Evolutionary conservation across 2,888 invertebrate genomes (phyloP).

Genomic region (Eristalis tenax): DNA sequence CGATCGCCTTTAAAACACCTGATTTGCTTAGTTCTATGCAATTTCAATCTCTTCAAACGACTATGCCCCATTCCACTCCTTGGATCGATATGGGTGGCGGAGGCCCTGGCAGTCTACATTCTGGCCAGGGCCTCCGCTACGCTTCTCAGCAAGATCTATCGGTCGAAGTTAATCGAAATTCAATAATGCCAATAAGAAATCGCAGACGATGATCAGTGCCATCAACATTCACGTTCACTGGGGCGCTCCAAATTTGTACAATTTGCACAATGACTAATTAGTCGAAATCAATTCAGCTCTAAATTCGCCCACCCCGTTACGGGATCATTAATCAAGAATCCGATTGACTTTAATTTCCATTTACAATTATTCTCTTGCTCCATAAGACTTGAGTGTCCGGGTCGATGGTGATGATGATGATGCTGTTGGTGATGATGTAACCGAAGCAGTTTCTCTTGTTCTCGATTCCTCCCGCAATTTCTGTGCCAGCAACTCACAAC

Average conservation of each 20-base stretch:
- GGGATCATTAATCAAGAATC: background rate
- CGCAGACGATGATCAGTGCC: too few species aligned
- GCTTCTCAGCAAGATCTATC: too few species aligned
- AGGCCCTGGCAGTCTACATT: too few species aligned
- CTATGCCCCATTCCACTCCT: too few species aligned
- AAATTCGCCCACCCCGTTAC: background rate
- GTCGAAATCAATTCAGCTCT: background rate
- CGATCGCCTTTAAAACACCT: too few species aligned
- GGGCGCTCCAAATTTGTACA: background rate
- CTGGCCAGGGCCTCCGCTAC: too few species aligned
- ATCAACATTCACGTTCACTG: background rate
- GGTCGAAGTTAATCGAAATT: too few species aligned
- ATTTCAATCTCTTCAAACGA: too few species aligned
- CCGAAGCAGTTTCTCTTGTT: background rate
- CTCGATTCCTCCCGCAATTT: conserved; percentile 10
- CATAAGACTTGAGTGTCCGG: background rate
- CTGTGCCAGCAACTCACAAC: background rate
- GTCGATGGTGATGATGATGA: background rate
- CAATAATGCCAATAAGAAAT: too few species aligned
- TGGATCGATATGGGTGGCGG: too few species aligned
- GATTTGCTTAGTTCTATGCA: too few species aligned
- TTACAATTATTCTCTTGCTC: background rate
- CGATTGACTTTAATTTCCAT: background rate
- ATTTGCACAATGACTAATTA: background rate
- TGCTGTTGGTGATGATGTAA: conserved; percentile 12